Percentiles rank a stretch among this genome's conserved stretches.
Conservation (phyloP, 2,888 invertebrate species). For the Uloborus plumipes region DNA sequence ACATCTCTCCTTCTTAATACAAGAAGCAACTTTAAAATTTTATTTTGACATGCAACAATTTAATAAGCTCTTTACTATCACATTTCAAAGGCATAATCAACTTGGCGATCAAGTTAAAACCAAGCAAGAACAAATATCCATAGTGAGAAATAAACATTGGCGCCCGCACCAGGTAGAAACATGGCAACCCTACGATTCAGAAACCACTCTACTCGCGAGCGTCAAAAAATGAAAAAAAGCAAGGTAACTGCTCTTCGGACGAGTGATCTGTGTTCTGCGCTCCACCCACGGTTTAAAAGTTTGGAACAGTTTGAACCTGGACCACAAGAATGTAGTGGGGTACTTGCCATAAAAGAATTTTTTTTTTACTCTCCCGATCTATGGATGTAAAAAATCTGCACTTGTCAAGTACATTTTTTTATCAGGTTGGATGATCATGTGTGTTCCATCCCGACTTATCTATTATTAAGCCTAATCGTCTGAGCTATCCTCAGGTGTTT, state of each 20-base stretch:
- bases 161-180: slow-evolving; percentile 6
- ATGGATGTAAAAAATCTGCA: slow-evolving; percentile 1
- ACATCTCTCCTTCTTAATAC: too few species aligned
- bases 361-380: not conserved
- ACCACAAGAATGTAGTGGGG: slow-evolving; percentile 10
- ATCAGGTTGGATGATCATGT: slow-evolving; percentile 12
- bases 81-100: too few species aligned
- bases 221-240: slow-evolving; percentile 44
- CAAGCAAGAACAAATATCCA: too few species aligned
- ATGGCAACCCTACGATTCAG: slow-evolving; percentile 46
- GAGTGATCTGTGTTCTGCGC: slow-evolving; percentile 6
- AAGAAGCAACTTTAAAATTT: too few species aligned
- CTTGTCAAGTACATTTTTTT: not conserved
- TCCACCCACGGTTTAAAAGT: slow-evolving; percentile 33
- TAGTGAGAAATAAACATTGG: slow-evolving; percentile 17
- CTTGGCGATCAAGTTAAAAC: too few species aligned
- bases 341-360: slow-evolving; percentile 2
- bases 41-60: too few species aligned
- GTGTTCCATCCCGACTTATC: too few species aligned
- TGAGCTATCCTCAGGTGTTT: slow-evolving; percentile 43
- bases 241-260: slow-evolving; percentile 5
- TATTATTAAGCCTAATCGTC: slow-evolving; percentile 29
- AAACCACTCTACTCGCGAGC: slow-evolving; percentile 42
- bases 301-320: slow-evolving; percentile 2
- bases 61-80: too few species aligned